Base-by-base conservation (phyloP, 2,888 invertebrate species). In the Tenthredo mesomela region DNA sequence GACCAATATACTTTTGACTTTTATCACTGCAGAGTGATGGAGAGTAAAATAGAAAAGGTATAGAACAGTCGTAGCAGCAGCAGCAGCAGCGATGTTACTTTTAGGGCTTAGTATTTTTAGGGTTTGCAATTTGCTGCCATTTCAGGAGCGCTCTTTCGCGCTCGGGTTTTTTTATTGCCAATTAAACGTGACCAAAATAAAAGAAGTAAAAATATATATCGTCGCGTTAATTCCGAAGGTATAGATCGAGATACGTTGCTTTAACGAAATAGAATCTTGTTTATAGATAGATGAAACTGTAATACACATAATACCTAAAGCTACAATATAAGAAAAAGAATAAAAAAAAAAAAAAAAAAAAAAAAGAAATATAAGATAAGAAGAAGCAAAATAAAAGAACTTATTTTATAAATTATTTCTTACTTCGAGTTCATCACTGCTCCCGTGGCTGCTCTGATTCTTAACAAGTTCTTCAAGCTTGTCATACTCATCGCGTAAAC, bases 401-500 rank as follows among this genome's bases (percentile, higher is more conserved):
- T 82, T 82, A 37, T 65, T 78, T 40, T 83, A 18, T 84, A n/a
- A 37, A n/a, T n/a, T 73, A 54, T 54, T 47, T 75, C 88, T 50
- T 29, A 92, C 93, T 90, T 92, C 92, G 88, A 89, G 87, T 87
- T 92, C 92, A 85, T 93, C 93, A 90, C 92, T 92, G 86, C 91
- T 91, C 33, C 85, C 88, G 50, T 86, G 88, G 86, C 89, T 90
- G 87, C 92, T 92, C 87, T 93, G 93, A 86, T 90, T 92, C 90
- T 94, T 96, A 90, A 98, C 95, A 92, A 97, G 95, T 90, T 96
- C 96, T 93, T 98, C 97, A 89, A 98, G 94, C 84, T 97, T 95
- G 92, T 98, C 98, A 93, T 98, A 98, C 93, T 98, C 98, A 93
- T 98, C 98, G 50, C 98, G 95, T 82, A 98, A 95, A 85, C 96